Percentiles rank a stretch among this genome's conserved stretches.
These are phyloP conservation scores for Leguminivora glycinivorella DNA, from an alignment of 1,140 invertebrate genomes.

Conservation along the genomic window DNA sequence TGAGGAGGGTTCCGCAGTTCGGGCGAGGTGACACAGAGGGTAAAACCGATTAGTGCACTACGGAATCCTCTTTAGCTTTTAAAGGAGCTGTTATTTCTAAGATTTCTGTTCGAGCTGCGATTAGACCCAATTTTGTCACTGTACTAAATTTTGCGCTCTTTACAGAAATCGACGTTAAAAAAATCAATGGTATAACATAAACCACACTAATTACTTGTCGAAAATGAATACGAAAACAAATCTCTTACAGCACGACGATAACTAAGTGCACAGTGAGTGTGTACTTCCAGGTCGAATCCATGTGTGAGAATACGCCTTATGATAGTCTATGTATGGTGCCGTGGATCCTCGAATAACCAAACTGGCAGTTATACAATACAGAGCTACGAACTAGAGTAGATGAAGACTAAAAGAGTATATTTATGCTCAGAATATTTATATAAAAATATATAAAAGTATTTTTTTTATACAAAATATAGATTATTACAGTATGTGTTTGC, in stretches of 20 bases:
- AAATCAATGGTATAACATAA: conserved; percentile 74
- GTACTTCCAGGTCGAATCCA: conserved; percentile 65
- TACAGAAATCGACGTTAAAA: conserved; percentile 64
- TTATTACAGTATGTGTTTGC: no score
- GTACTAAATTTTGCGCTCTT: conserved; percentile 60
- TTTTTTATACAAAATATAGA: no score
- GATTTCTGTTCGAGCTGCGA: conserved; percentile 54
- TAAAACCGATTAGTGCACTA: conserved; percentile 49
- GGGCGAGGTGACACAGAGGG: conserved; percentile 44
- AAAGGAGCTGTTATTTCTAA: conserved; percentile 48
- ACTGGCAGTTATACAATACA: neutral
- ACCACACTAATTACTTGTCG: conserved; percentile 75
- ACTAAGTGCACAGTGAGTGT: conserved; percentile 76
- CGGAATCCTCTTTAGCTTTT: conserved; percentile 61
- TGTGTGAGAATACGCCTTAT: conserved; percentile 46
- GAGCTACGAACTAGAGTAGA: no score
- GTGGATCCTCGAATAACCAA: neutral
- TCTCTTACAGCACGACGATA: conserved; percentile 75
- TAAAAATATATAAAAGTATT: no score
- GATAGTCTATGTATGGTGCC: conserved; percentile 33
- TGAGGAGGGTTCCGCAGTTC: conserved; percentile 65
- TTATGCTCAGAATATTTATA: no score
- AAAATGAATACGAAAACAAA: conserved; percentile 73
- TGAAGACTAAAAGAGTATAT: no score
- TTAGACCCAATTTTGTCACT: conserved; percentile 38